A percentile compares a stretch with the other conserved stretches of the same genome.
phyloP scores from a whole-genome alignment of 2,797 vertebrate species.

The Microtus agrestis region DNA sequence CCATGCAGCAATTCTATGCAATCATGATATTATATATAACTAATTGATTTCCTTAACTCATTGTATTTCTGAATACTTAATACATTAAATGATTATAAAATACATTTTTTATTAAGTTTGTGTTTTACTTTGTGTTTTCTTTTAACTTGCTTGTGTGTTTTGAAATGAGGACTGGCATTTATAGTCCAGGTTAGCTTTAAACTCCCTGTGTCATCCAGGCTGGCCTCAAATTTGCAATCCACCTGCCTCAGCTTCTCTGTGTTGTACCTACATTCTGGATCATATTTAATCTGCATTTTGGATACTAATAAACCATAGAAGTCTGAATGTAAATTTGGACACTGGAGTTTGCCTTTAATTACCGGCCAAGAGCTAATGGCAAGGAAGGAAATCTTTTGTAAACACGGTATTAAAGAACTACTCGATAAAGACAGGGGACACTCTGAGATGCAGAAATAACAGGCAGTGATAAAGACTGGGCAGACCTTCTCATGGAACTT shows the following conservation, averaged over 20 bases:
- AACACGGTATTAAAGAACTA: neutral
- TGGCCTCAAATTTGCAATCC: neutral
- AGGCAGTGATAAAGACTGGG: neutral
- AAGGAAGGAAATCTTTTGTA: neutral
- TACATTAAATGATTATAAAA: neutral
- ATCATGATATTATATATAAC: neutral
- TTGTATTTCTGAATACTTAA: conserved; percentile 35
- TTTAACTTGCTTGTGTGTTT: neutral
- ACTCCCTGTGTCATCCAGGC: neutral
- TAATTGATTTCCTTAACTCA: neutral
- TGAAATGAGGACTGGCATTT: neutral
- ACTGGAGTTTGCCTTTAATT: neutral
- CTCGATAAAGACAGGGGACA: neutral
- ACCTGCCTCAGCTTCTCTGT: neutral
- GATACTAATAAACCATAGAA: neutral
- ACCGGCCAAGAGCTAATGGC: neutral
- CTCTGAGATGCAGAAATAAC: accelerated
- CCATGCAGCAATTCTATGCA: neutral
- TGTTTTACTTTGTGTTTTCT: neutral
- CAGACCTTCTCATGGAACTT: conserved; percentile 95
- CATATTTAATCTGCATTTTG: neutral
- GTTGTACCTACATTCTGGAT: neutral
- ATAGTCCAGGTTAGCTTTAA: neutral
- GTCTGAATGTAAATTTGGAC: neutral
- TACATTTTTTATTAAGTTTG: neutral